These are phyloP conservation scores for Pseudorasbora parva DNA, from an alignment of 2,113 vertebrate species.

Conservation along the genomic window DNA sequence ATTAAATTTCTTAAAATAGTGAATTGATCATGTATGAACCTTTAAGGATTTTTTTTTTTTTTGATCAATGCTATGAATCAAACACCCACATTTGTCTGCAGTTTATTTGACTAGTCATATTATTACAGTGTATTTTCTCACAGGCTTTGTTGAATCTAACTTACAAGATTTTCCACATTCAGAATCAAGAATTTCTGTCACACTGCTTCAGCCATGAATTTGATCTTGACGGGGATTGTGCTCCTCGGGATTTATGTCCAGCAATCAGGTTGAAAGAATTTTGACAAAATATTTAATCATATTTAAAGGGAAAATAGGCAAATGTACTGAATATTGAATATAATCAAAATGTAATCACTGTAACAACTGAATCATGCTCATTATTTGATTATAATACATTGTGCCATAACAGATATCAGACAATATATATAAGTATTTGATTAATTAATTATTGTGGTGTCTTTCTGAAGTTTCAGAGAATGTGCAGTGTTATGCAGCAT, in stretches of 20 bases:
- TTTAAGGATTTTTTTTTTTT: not conserved
- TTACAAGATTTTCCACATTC: not conserved
- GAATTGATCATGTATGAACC: not conserved
- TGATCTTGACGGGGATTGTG: not conserved
- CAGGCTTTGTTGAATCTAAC: not conserved
- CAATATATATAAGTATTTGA: not conserved
- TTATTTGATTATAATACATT: not conserved
- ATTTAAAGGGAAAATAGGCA: not conserved
- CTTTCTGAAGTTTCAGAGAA: constrained; percentile 43
- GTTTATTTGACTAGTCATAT: not conserved
- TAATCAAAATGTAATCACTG: not conserved
- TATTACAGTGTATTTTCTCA: not conserved
- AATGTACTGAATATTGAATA: not conserved
- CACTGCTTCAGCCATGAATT: constrained; percentile 10
- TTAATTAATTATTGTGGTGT: not conserved
- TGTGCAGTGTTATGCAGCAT: constrained; percentile 49
- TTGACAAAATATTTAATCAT: not conserved
- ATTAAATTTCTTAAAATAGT: not conserved
- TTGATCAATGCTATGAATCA: not conserved
- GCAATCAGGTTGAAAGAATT: constrained; percentile 40
- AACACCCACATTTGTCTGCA: not conserved
- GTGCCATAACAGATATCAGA: not conserved
- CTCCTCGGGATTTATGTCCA: constrained; percentile 25
- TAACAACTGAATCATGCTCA: not conserved
- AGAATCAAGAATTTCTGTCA: not conserved